Evolutionary conservation across 2,888 invertebrate species (phyloP).

Genomic region (Azorinus chamasolen): DNA sequence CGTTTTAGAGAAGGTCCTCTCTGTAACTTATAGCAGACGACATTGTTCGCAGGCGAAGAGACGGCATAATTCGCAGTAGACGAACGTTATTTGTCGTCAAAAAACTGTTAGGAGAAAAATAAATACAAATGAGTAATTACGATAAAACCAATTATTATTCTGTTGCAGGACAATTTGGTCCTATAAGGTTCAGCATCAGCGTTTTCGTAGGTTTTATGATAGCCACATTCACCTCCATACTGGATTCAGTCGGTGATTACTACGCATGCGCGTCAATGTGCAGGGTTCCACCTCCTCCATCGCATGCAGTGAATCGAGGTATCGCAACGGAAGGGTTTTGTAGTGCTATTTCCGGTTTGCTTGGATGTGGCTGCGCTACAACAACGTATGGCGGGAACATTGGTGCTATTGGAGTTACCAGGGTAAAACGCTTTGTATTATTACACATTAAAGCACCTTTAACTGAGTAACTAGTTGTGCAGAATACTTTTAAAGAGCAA

Average conservation of each 20-base stretch:
- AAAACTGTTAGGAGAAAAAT: too few relatives aligned
- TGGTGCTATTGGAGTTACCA: slow-evolving; percentile 94
- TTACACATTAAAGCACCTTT: not conserved
- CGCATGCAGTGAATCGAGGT: slow-evolving; percentile 93
- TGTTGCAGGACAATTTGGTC: slow-evolving; percentile 63
- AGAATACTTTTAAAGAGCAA: too few relatives aligned
- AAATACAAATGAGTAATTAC: too few relatives aligned
- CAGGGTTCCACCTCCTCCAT: slow-evolving; percentile 93
- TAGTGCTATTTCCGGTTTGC: slow-evolving; percentile 92
- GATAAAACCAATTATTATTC: too few relatives aligned
- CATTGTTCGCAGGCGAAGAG: too few relatives aligned
- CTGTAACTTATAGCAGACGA: too few relatives aligned
- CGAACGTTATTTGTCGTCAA: too few relatives aligned
- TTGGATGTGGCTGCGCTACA: slow-evolving; percentile 94
- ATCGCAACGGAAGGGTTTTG: slow-evolving; percentile 92
- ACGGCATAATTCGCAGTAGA: too few relatives aligned
- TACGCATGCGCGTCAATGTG: slow-evolving; percentile 91
- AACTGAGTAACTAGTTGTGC: too few relatives aligned
- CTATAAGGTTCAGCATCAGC: slow-evolving; percentile 61
- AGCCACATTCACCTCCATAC: slow-evolving; percentile 73
- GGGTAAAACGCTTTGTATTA: slow-evolving; percentile 89
- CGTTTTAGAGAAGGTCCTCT: too few relatives aligned
- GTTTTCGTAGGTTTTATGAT: slow-evolving; percentile 74
- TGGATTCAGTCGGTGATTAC: slow-evolving; percentile 91
- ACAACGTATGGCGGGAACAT: slow-evolving; percentile 96